Evolutionary conservation across 2,113 vertebrate genomes (phyloP).

Genomic region (Cariama cristata): DNA sequence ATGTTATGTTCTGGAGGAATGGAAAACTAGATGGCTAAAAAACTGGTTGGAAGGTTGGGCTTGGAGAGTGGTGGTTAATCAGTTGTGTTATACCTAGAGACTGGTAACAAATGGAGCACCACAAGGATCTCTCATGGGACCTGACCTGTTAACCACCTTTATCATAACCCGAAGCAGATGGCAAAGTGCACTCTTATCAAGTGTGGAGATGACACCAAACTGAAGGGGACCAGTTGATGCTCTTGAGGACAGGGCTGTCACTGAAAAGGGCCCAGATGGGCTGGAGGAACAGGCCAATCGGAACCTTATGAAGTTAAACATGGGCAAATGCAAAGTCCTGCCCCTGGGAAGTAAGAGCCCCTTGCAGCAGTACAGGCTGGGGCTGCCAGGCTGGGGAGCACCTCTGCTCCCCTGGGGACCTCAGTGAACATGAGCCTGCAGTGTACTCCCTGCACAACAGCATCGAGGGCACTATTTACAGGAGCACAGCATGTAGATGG

Average conservation of each 20-base stretch:
- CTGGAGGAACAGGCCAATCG: background rate
- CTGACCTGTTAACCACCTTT: background rate
- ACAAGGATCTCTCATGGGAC: background rate
- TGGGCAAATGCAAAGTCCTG: background rate
- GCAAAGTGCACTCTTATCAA: background rate
- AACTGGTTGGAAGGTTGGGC: background rate
- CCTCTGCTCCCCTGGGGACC: background rate
- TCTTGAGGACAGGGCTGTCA: background rate
- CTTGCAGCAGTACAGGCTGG: background rate
- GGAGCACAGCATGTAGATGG: background rate
- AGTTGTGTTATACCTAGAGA: background rate
- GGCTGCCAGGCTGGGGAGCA: background rate
- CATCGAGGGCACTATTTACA: background rate
- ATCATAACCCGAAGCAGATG: background rate
- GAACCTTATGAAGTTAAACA: background rate
- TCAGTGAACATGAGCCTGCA: background rate
- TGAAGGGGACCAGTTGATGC: background rate
- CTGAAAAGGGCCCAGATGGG: background rate
- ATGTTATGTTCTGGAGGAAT: background rate
- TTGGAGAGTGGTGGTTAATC: background rate
- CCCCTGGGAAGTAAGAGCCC: background rate
- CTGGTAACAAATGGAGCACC: background rate
- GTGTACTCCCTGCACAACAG: background rate
- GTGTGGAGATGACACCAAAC: background rate
- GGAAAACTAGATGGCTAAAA: background rate